These are phyloP conservation scores for Eilema caniola DNA, from an alignment of 2,888 invertebrate genomes.

Conservation along the genomic window DNA sequence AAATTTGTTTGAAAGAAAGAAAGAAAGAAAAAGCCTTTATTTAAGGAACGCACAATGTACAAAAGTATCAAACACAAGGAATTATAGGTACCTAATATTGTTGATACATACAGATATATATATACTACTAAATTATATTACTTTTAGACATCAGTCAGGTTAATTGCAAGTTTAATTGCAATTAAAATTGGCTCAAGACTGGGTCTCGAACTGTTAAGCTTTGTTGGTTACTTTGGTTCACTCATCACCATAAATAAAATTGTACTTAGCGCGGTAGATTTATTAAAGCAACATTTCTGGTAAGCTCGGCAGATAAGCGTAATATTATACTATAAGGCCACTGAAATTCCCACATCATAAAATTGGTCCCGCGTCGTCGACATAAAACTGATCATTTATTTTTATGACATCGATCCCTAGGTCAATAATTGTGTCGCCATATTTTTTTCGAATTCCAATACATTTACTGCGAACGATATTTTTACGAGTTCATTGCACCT, in stretches of 20 bases:
- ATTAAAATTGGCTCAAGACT: no score
- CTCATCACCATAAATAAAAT: neutral
- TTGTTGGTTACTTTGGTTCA: neutral
- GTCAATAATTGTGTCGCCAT: constrained; percentile 77
- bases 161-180: no score
- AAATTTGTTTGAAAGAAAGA: no score
- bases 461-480: constrained; percentile 48
- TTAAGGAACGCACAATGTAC: no score
- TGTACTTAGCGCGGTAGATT: constrained; percentile 27
- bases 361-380: constrained; percentile 69
- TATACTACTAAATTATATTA: no score
- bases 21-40: no score
- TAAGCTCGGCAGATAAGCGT: constrained; percentile 63
- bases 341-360: constrained; percentile 79
- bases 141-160: no score
- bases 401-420: constrained; percentile 76
- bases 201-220: no score
- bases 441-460: constrained; percentile 63
- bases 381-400: constrained; percentile 78
- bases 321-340: constrained; percentile 68
- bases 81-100: no score
- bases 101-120: no score
- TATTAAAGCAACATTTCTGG: constrained; percentile 33
- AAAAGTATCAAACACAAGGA: no score
- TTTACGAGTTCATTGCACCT: constrained; percentile 43